Conservation (phyloP, 2,797 vertebrate species). For the Denticeps clupeoides region DNA sequence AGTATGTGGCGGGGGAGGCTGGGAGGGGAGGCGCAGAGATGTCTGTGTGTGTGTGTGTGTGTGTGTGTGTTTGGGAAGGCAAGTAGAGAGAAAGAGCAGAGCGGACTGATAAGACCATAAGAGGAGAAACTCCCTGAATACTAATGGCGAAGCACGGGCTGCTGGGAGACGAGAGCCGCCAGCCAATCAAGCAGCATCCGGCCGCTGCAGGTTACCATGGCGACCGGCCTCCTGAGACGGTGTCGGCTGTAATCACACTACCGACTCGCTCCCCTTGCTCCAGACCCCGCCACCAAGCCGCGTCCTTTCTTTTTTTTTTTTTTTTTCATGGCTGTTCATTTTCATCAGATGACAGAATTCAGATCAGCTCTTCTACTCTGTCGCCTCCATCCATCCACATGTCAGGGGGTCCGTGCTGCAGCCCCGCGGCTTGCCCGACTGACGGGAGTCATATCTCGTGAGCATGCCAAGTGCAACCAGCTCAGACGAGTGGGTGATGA, state of each 20-base stretch:
- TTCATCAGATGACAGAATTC: too few species aligned
- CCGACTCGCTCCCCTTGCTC: constrained; percentile 35
- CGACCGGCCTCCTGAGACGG: constrained; percentile 48
- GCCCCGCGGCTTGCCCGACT: too few species aligned
- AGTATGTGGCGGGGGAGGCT: background rate
- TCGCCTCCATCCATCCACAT: too few species aligned
- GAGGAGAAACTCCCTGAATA: constrained; percentile 49
- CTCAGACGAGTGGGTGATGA: background rate
- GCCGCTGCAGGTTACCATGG: constrained; percentile 45
- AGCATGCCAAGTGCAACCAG: background rate
- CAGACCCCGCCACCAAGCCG: background rate
- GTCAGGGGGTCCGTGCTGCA: too few species aligned
- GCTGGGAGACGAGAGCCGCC: constrained; percentile 41
- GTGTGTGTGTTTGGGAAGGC: too few species aligned
- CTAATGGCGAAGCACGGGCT: constrained; percentile 47
- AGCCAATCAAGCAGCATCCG: constrained; percentile 50
- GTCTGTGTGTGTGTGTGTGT: too few species aligned
- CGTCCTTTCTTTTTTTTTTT: background rate
- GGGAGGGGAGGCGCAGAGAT: background rate
- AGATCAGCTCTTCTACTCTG: too few species aligned
- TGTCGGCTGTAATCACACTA: constrained; percentile 55
- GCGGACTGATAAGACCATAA: constrained; percentile 30
- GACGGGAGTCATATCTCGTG: background rate
- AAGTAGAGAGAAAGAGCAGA: constrained; percentile 16
- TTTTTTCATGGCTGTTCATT: too few species aligned